A percentile compares a stretch with the other conserved stretches of the same genome.
Evolutionary conservation across 2,113 vertebrate species (phyloP).

Genomic region (Trichechus manatus): DNA sequence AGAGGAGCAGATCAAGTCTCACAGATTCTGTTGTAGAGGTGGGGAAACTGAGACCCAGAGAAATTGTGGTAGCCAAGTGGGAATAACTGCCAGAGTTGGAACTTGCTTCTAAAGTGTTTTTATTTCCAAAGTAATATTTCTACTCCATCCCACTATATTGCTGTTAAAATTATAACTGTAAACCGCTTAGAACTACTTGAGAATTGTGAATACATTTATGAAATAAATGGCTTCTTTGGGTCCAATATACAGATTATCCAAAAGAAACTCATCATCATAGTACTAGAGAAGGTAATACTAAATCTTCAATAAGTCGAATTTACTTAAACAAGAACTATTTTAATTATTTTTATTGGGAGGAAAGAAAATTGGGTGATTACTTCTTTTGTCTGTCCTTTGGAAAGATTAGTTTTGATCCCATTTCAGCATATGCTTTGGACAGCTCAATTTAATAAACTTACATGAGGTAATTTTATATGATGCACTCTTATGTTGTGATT

Average conservation of each 20-base stretch:
- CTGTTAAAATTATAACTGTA: constrained; percentile 27
- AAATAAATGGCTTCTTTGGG: constrained; percentile 42
- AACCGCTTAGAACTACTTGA: constrained; percentile 46
- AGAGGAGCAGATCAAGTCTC: not conserved
- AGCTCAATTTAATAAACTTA: constrained; percentile 40
- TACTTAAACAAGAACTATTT: constrained; percentile 64
- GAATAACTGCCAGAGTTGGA: not conserved
- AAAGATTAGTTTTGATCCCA: constrained; percentile 55
- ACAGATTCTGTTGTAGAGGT: not conserved
- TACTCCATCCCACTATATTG: not conserved
- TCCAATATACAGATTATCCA: not conserved
- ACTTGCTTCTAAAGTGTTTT: not conserved
- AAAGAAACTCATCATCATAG: not conserved
- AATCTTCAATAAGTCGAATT: constrained; percentile 45
- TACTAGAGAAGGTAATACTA: not conserved
- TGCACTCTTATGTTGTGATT: constrained; percentile 13
- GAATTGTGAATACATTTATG: constrained; percentile 34
- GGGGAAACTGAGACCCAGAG: not conserved
- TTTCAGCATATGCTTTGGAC: constrained; percentile 42
- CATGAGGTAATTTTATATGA: constrained; percentile 64
- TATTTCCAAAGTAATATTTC: not conserved
- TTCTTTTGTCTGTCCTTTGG: constrained; percentile 72
- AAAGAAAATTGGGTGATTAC: constrained; percentile 44
- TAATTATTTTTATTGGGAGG: constrained; percentile 71
- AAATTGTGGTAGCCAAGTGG: not conserved